Base-by-base conservation (phyloP, 2,113 vertebrate genomes). In the Charina bottae region DNA sequence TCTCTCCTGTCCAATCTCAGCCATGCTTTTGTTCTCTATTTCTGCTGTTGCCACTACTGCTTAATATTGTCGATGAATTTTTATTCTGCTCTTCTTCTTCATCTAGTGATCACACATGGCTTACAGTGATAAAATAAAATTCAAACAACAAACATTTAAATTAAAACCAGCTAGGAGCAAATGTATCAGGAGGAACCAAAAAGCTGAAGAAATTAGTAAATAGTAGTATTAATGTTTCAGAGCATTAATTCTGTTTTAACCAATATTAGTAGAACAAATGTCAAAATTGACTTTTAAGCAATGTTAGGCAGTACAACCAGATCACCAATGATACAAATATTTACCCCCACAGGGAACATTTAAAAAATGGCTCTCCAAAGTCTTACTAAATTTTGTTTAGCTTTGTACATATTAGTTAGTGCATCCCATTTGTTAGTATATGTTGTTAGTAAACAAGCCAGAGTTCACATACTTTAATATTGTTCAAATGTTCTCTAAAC, bases 401-500 rank as follows among this genome's bases (percentile, higher is more conserved):
- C 2, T 58, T 94, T n/a, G 84, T 58, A 54, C 84, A 58, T 24
- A 33, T n/a, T 87, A 37, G 92, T 92, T 88, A 92, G 90, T 91
- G 92, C 21, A 89, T 91, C 87, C 28, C 78, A 49, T 94, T 85
- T 91, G 89, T 92, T 86, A 90, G 85, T 90, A 93, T 72, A 87
- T 93, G 86, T 46, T n/a, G 26, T 89, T 37, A 88, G 94, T 94
- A 96, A 96, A 94, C 94, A 95, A 92, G 64, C 91, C 89, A 78
- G 93, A 93, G 89, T 92, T 94, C 92, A 90, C 72, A 89, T 92
- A 87, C 93, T 93, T 94, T 92, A 94, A 93, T 86, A 92, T 87
- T 89, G 93, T 90, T 93, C 91, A 90, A 91, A 85, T 90, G n/a
- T 68, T 94, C 53, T 95, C 88, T 91, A 94, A 96, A 96, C 89